Evolutionary conservation across 2,888 invertebrate genomes (phyloP).

Genomic region (Drosophila meridionalis): DNA sequence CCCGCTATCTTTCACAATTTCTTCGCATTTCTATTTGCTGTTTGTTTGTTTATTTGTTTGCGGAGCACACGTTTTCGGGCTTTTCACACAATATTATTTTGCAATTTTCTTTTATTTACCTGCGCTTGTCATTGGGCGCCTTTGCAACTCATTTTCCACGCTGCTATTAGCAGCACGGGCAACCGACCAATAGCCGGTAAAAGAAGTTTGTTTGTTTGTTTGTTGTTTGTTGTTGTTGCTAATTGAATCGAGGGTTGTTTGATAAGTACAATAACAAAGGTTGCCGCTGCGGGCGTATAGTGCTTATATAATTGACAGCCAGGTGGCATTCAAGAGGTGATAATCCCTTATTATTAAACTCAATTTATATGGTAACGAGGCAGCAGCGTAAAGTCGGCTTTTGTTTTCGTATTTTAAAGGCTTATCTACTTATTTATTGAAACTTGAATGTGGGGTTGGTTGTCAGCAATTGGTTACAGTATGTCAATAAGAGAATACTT

Average conservation of each 20-base stretch:
- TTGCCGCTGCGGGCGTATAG: background rate
- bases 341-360: constrained; percentile 24
- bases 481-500: background rate
- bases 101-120: constrained; percentile 54
- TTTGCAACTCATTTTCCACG: constrained; percentile 73
- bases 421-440: constrained; percentile 3
- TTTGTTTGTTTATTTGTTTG: constrained; percentile 21
- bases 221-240: constrained; percentile 17
- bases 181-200: constrained; percentile 5
- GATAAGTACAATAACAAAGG: constrained; percentile 14
- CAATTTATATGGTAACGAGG: constrained; percentile 14
- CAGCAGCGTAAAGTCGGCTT: background rate
- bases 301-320: background rate
- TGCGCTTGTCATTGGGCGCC: constrained; percentile 44
- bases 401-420: constrained; percentile 9
- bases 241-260: constrained; percentile 29
- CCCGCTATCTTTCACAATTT: constrained; percentile 1
- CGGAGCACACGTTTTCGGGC: constrained; percentile 32
- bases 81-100: constrained; percentile 64
- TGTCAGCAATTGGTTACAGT: too few species aligned
- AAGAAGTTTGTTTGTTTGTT: constrained; percentile 21
- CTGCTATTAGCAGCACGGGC: constrained; percentile 34
- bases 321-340: constrained; percentile 4
- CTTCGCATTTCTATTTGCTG: constrained; percentile 6
- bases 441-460: background rate